A percentile compares a stretch with the other conserved stretches of the same genome.
Evolutionary conservation across 2,113 vertebrate genomes (phyloP).

Genomic region (Pelmatolapia mariae): DNA sequence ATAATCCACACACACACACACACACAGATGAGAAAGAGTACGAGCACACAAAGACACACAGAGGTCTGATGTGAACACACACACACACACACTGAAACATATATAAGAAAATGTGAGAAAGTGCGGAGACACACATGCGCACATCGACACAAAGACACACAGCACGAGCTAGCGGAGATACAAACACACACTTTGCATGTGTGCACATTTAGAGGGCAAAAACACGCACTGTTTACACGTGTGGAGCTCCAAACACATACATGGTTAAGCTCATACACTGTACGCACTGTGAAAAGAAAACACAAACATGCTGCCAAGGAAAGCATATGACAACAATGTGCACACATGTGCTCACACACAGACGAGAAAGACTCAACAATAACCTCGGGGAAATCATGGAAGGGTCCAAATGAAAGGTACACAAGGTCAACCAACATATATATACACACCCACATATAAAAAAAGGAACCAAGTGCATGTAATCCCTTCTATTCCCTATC

Average conservation of each 20-base stretch:
- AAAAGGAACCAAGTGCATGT: not conserved
- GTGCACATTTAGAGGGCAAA: not conserved
- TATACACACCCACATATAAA: fast-evolving
- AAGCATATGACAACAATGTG: not conserved
- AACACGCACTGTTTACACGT: not conserved
- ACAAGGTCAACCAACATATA: not conserved
- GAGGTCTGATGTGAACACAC: not conserved
- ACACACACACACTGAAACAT: not conserved
- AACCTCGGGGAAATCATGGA: not conserved
- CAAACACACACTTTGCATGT: not conserved
- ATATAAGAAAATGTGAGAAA: not conserved
- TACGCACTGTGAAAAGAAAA: not conserved
- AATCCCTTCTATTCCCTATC: not conserved
- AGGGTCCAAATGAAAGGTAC: not conserved
- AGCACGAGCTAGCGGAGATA: not conserved
- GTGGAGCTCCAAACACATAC: not conserved
- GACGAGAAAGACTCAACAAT: not conserved
- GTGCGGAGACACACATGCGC: not conserved
- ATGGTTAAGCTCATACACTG: not conserved
- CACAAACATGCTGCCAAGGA: not conserved
- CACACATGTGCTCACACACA: not conserved
- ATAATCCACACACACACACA: constrained; percentile 47
- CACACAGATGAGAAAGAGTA: constrained; percentile 10
- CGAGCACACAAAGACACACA: constrained; percentile 18
- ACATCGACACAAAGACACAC: not conserved